phyloP scores from a whole-genome alignment of 2,113 vertebrate species.

The Hepsetus odoe region DNA sequence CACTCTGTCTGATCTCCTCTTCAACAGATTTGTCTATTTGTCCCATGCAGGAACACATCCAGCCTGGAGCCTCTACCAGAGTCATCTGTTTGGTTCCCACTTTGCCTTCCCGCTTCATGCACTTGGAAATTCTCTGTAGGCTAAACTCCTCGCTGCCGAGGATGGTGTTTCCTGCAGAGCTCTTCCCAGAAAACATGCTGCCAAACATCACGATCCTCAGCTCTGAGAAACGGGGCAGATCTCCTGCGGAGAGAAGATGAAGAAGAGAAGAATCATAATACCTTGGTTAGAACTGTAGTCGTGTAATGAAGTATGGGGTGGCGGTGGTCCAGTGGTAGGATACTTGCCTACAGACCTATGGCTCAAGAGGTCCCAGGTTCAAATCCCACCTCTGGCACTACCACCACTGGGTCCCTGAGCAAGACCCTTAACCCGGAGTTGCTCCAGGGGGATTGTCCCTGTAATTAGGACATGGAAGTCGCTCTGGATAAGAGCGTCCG shows the following conservation, averaged over 20 bases:
- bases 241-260: not conserved
- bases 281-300: no score
- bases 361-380: no score
- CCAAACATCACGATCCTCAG: constrained; percentile 37
- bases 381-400: no score
- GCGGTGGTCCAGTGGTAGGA: no score
- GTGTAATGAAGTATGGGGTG: no score
- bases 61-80: constrained; percentile 53
- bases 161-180: constrained; percentile 50
- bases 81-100: constrained; percentile 42
- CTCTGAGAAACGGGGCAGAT: not conserved
- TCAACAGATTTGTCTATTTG: constrained; percentile 1
- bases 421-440: no score
- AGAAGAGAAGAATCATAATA: no score
- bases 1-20: constrained; percentile 7
- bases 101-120: constrained; percentile 7
- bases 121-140: constrained; percentile 6
- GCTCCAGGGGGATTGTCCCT: no score
- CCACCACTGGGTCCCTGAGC: no score
- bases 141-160: constrained; percentile 41
- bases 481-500: no score
- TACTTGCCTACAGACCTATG: no score
- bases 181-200: constrained; percentile 7
- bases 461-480: no score
- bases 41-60: constrained; percentile 34